A percentile compares a stretch with the other conserved stretches of the same genome.
Conservation (phyloP, 23 tunicate species). For the Styela clava region DNA sequence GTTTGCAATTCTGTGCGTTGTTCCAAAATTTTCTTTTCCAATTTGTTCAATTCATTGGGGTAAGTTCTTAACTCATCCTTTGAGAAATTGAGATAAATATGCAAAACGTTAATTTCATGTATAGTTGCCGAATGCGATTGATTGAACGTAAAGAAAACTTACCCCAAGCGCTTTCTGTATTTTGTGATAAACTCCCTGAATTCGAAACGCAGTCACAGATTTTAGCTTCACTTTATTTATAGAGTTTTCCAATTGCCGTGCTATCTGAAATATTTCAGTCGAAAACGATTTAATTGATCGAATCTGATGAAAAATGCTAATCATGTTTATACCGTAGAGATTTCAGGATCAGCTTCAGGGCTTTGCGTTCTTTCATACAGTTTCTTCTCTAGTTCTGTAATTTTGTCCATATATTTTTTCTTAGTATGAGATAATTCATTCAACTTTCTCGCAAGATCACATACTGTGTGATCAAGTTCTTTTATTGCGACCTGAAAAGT, state of each 20-base stretch:
- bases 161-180: constrained; percentile 34
- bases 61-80: constrained; percentile 28
- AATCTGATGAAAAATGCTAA: too few relatives aligned
- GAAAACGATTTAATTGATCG: too few relatives aligned
- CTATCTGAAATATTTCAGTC: constrained; percentile 28
- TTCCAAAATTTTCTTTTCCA: constrained; percentile 26
- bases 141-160: not conserved
- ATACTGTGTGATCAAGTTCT: constrained; percentile 35
- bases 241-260: constrained; percentile 53
- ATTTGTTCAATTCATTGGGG: constrained; percentile 26
- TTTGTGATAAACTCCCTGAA: constrained; percentile 30
- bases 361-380: not conserved
- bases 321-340: not conserved
- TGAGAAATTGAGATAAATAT: not conserved
- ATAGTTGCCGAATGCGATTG: not conserved
- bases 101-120: not conserved
- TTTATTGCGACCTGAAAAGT: constrained; percentile 4
- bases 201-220: constrained; percentile 30
- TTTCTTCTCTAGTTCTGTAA: constrained; percentile 5
- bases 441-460: constrained; percentile 27
- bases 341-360: not conserved
- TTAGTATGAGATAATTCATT: constrained; percentile 27
- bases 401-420: constrained; percentile 1
- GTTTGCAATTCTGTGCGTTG: constrained; percentile 5
- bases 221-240: constrained; percentile 53